phyloP scores from a whole-genome alignment of 2,888 invertebrate species.

The Epinotia ramella region DNA sequence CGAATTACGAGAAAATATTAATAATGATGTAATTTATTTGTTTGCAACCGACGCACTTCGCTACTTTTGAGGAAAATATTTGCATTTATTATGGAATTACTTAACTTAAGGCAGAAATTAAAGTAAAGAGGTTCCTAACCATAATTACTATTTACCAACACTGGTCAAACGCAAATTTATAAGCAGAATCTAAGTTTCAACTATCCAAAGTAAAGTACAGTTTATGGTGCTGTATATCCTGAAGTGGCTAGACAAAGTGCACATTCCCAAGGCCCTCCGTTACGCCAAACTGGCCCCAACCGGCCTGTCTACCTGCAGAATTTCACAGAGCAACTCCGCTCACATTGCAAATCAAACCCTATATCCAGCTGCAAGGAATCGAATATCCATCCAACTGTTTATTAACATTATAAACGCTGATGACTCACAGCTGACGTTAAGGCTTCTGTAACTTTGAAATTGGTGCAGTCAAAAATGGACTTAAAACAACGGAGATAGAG shows the following conservation, averaged over 20 bases:
- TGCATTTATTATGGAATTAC: not conserved
- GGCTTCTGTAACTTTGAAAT: conserved; percentile 9
- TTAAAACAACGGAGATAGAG: not conserved
- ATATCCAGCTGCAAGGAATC: not conserved
- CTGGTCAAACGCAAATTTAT: not conserved
- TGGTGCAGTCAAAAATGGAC: conserved; percentile 1
- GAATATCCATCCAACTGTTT: conserved; percentile 1
- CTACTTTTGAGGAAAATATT: not conserved
- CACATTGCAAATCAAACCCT: conserved; percentile 17
- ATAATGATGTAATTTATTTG: not conserved
- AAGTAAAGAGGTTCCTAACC: too few species aligned
- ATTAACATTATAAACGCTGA: conserved; percentile 26
- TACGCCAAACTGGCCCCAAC: conserved; percentile 33
- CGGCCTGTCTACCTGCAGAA: conserved; percentile 26
- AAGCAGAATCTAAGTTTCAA: not conserved
- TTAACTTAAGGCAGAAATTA: not conserved
- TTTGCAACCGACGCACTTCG: not conserved
- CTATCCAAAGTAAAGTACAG: not conserved
- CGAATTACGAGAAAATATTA: conserved; percentile 3
- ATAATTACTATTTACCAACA: too few species aligned
- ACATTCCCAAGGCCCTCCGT: conserved; percentile 32
- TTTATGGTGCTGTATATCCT: not conserved
- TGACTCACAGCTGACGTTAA: conserved; percentile 32
- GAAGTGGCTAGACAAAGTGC: conserved; percentile 24
- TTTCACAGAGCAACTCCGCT: conserved; percentile 8